Percentiles rank a stretch among this genome's conserved stretches.
Conservation (phyloP, 2,113 vertebrate species). For the Motacilla alba region DNA sequence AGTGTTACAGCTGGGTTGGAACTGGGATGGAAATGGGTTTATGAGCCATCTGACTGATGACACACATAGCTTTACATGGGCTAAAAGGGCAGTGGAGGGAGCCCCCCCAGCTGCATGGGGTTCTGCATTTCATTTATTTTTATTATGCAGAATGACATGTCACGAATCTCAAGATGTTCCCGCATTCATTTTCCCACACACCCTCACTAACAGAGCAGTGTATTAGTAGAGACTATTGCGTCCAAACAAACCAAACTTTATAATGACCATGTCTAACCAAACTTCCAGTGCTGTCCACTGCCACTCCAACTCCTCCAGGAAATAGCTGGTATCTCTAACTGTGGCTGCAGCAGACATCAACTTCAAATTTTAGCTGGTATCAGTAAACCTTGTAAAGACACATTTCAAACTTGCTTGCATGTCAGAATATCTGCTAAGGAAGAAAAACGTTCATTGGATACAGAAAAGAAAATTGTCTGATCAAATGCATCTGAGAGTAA, state of each 20-base stretch:
- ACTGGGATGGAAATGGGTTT: background rate
- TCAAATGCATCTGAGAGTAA: background rate
- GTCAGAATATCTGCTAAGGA: background rate
- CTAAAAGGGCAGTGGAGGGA: background rate
- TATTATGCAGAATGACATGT: background rate
- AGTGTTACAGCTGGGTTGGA: background rate
- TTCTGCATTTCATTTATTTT: background rate
- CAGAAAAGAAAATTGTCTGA: background rate
- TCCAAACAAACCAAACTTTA: background rate
- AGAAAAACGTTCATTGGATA: background rate
- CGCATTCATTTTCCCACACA: background rate
- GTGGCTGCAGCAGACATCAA: background rate
- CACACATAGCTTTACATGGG: background rate
- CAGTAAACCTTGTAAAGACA: background rate
- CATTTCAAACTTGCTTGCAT: background rate
- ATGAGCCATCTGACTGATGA: background rate
- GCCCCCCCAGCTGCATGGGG: background rate
- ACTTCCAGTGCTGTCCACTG: accelerated
- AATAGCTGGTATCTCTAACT: background rate
- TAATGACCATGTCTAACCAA: background rate
- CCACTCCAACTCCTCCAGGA: background rate
- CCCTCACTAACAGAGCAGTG: background rate
- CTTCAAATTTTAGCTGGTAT: background rate
- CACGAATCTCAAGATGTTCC: accelerated
- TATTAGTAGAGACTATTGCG: background rate